Base-by-base conservation (phyloP, 1,140 invertebrate genomes). In the Lutraria rhynchaena region DNA sequence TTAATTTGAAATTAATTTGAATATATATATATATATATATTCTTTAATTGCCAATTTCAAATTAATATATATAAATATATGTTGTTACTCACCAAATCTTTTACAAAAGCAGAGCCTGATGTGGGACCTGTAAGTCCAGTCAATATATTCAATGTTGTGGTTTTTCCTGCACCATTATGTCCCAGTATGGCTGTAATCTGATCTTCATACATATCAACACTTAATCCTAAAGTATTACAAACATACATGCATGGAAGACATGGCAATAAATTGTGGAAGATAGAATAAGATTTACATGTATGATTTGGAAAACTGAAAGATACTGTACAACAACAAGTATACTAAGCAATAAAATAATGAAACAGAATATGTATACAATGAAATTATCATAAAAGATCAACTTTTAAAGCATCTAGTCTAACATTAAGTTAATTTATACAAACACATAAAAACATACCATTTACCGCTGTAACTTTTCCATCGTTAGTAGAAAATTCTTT, bases 101-200 rank as follows among this genome's bases (percentile, higher is more conserved):
- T 86, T 3, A 93, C 87, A 7, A 67, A 84, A 9, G 90, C 92
- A 4, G 77, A 85, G 9, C 93, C 93, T 15, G 73, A 80, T 13
- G 92, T 91, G 7, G 93, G 90, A 37, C 83, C 73, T 7, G 89
- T 87, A 29, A 93, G 77, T 31, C 93, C 93, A 44, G 92, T 93
- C 29, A 94, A 71, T 80, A 93, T 92, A 74, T 92, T 93, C 37
- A 92, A 84, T 1, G 90, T 86, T 33, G 92, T 93, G 70, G 92
- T 93, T 70, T 93, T 93, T 19, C 92, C 92, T 74, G 97, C 97
- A 0, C 97, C 97, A 90, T 98, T 98, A 89, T 97, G 97, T 0
- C 97, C 97, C 51, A 98, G 92, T 57, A 98, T 94, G 5, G 95
- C 95, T 4, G 97, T 98, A 78, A 98, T 96, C 91, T 97, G 95